Base-by-base conservation (phyloP, 2,113 vertebrate species). In the Indri indri region DNA sequence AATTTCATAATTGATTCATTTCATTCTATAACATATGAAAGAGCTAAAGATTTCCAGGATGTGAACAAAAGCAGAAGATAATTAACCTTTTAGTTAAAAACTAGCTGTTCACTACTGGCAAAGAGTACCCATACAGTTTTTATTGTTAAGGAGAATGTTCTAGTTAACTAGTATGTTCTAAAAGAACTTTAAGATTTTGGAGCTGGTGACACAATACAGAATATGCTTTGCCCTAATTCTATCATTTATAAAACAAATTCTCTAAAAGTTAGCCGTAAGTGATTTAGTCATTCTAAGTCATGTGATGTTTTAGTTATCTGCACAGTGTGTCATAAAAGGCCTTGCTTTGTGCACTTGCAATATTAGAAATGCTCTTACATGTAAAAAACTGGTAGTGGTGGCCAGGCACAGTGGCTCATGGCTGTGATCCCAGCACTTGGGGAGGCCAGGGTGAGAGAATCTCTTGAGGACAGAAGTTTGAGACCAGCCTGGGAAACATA, bases 1-100 rank as follows among this genome's bases (percentile, higher is more conserved):
- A 45, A 74, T 59, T 93, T 97, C 9, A n/a, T 42, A 93, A 91
- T 23, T 89, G 37, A 80, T 86, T 86, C 80, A 71, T 85, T 94
- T 83, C 32, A 85, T 92, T 76, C 47, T 59, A 18, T 65, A 90
- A 34, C 47, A 65, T 80, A 87, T 59, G 54, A 85, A 92, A 86
- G 59, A 90, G 52, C 37, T 85, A 40, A 90, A 81, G 59, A 85
- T 90, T 90, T 90, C 47, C 23, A 74, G 42, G 20, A 87, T 32
- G 23, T 77, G 90, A 34, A 71, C 66, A 94, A 93, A 96, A 93
- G 25, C 37, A 68, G 22, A 47, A 6, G 8, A 79, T 52, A 94
- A 91, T 2, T 32, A 91, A 71, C 82, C 22, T 81, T 92, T 83
- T 73, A 11, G 32, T 59, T 59, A 54, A 88, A 89, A 57, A 45